These are phyloP conservation scores for Penaeus japonicus DNA, from an alignment of 1,140 invertebrate species.

Conservation along the genomic window DNA sequence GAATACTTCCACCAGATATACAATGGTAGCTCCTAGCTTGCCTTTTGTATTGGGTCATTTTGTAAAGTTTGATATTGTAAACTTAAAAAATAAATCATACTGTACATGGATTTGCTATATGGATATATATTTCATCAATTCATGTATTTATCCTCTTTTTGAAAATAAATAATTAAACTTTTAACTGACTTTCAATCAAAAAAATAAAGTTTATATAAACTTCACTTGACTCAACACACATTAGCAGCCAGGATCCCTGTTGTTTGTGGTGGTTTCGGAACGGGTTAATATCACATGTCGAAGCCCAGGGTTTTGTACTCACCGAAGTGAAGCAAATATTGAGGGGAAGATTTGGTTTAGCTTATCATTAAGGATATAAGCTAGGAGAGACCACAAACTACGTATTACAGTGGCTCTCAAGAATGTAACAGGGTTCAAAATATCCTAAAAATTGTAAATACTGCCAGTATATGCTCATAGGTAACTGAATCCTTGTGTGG, in stretches of 20 bases:
- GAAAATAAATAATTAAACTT: no score
- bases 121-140: no score
- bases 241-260: no score
- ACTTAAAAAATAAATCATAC: no score
- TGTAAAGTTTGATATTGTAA: no score
- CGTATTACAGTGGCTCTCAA: not conserved
- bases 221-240: no score
- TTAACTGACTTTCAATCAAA: no score
- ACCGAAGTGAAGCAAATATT: constrained; percentile 48
- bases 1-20: constrained; percentile 39
- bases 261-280: constrained; percentile 20
- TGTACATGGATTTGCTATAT: no score
- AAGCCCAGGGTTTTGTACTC: constrained; percentile 55
- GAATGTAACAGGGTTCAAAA: constrained; percentile 9
- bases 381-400: not conserved
- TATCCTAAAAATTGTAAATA: not conserved
- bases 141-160: no score
- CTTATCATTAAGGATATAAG: not conserved
- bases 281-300: constrained; percentile 55
- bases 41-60: no score
- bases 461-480: not conserved
- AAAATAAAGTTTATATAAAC: no score
- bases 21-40: not conserved
- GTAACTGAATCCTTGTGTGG: not conserved
- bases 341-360: not conserved